Conservation (phyloP, 2,888 invertebrate genomes). For the Leuctra nigra region DNA sequence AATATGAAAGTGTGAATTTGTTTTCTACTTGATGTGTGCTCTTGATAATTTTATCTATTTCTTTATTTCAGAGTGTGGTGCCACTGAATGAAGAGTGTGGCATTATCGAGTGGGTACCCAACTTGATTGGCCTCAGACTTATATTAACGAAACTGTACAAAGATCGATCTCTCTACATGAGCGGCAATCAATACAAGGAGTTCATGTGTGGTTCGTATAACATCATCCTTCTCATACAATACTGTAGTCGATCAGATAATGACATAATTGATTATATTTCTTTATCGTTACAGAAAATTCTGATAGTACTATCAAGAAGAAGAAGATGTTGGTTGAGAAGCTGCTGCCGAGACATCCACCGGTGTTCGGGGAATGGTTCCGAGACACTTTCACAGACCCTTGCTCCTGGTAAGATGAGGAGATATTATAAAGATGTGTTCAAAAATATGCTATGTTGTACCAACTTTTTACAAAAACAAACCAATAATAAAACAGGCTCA, state of each 20-base stretch:
- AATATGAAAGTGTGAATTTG: too few relatives aligned
- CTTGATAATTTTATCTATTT: too few relatives aligned
- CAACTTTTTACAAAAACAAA: too few relatives aligned
- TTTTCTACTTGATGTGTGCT: too few relatives aligned
- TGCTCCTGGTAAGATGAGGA: slow-evolving; percentile 76
- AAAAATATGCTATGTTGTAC: too few relatives aligned
- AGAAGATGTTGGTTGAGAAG: slow-evolving; percentile 41
- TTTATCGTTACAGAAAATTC: not conserved
- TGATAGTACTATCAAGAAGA: not conserved
- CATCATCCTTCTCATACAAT: too few relatives aligned
- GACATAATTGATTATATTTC: not conserved
- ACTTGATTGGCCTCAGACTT: slow-evolving; percentile 68
- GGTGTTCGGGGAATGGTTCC: slow-evolving; percentile 89
- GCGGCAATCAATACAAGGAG: slow-evolving; percentile 54
- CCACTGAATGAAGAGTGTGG: slow-evolving; percentile 95
- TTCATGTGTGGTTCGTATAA: slow-evolving; percentile 48
- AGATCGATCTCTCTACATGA: slow-evolving; percentile 49
- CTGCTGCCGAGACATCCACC: slow-evolving; percentile 69
- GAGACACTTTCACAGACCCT: slow-evolving; percentile 80
- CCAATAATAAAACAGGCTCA: too few relatives aligned
- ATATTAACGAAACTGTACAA: slow-evolving; percentile 63
- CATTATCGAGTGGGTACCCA: slow-evolving; percentile 91
- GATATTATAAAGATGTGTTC: too few relatives aligned
- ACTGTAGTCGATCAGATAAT: not conserved
- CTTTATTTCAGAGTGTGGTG: slow-evolving; percentile 75